Evolutionary conservation across 1,140 invertebrate genomes (phyloP), one percentile per base, ranked within the genome.

Genomic region (Mya arenaria): DNA sequence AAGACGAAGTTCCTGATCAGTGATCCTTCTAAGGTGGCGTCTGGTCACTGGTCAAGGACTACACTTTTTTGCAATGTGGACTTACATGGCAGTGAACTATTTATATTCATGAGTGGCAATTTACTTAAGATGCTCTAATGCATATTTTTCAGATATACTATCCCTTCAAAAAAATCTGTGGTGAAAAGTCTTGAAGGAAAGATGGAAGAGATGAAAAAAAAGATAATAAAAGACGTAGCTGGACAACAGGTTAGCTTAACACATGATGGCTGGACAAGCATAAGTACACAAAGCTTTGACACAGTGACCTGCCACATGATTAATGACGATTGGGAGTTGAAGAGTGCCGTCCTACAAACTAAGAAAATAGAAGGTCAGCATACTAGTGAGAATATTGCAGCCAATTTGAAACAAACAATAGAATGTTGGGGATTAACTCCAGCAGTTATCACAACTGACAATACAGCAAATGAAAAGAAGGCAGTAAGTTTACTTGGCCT

Each of bases 281-380:
- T 32, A 19, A 32, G 19, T 19, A 66, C 63, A 5, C 63, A 66
- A 25, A 66, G 63, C 25, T 66, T 39, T 66, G 63, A 66, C 23
- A 66, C 63, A 32, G 23, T 66, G 36, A 66, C 63, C 23, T 37
- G 10, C 32, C n/a, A n/a, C n/a, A n/a, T n/a, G n/a, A n/a, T n/a
- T n/a, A n/a, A n/a, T n/a, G n/a, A n/a, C n/a, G n/a, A 66, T n/a
- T 66, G 63, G 63, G 63, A 66, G 23, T 39, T 66, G n/a, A 66
- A 39, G 23, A 8, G 44, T 39, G 8, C 36, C 44, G n/a, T 13
- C 13, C 44, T 48, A 13, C 13, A 48, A n/a, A 48, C 44, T n/a
- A n/a, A n/a, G n/a, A n/a, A 48, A n/a, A 48, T 48, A 48, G 44
- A 48, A 48, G 44, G 44, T 13, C 44, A 48, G n/a, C 44, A 48